Conservation (phyloP, 2,113 vertebrate species). For the Chloropsis hardwickii region DNA sequence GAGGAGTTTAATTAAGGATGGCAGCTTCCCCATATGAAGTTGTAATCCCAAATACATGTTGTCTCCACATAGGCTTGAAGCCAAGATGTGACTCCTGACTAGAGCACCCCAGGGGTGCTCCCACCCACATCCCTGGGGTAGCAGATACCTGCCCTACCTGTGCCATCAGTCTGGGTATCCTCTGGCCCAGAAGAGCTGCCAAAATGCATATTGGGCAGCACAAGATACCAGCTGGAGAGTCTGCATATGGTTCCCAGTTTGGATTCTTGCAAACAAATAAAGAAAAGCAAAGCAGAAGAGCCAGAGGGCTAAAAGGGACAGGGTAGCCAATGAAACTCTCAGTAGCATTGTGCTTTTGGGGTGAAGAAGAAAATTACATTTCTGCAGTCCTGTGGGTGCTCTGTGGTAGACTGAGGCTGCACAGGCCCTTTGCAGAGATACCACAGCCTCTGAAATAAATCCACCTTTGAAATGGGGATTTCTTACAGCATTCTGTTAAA, state of each 20-base stretch:
- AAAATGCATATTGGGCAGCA: not conserved
- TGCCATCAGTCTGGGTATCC: not conserved
- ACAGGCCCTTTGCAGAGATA: not conserved
- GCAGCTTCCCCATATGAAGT: not conserved
- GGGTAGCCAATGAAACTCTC: not conserved
- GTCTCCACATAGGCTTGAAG: not conserved
- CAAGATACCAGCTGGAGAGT: not conserved
- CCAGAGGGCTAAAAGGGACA: not conserved
- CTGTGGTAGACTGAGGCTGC: not conserved
- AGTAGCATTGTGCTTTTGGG: not conserved
- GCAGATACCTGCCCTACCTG: not conserved
- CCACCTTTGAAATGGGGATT: not conserved
- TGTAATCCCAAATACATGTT: not conserved
- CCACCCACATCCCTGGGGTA: not conserved
- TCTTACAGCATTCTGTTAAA: not conserved
- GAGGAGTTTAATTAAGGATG: not conserved
- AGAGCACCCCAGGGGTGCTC: not conserved
- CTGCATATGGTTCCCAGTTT: not conserved
- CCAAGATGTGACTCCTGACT: not conserved
- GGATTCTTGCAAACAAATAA: not conserved
- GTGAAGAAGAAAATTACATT: not conserved
- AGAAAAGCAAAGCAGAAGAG: not conserved
- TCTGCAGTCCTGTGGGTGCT: not conserved
- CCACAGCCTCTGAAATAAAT: not conserved
- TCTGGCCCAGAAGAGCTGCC: not conserved